phyloP scores from a whole-genome alignment of 2,797 vertebrate genomes.

The Neoniphon sammara region DNA sequence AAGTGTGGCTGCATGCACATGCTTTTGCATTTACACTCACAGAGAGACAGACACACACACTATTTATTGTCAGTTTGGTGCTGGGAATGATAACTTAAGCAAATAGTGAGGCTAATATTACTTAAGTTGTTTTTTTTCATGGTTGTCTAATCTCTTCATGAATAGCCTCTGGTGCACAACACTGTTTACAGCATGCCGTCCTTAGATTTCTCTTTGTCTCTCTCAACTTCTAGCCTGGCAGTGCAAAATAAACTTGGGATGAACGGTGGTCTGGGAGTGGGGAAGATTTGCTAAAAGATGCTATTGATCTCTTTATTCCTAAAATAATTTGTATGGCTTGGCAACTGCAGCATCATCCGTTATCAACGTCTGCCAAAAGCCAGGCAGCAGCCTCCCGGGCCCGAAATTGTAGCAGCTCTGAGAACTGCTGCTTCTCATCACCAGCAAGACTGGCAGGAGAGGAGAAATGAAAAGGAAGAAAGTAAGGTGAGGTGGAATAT shows the following conservation, averaged over 20 bases:
- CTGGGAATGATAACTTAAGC: slow-evolving; percentile 46
- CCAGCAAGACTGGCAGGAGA: slow-evolving; percentile 49
- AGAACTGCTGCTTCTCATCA: slow-evolving; percentile 75
- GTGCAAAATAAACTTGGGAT: slow-evolving; percentile 63
- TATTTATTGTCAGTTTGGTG: slow-evolving; percentile 21
- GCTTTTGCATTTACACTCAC: too few species aligned
- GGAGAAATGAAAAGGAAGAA: slow-evolving; percentile 42
- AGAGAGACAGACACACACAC: background rate
- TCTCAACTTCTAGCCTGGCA: slow-evolving; percentile 56
- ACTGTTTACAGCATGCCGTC: slow-evolving; percentile 42
- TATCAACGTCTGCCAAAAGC: slow-evolving; percentile 79
- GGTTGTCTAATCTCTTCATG: slow-evolving; percentile 14
- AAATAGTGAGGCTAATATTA: slow-evolving; percentile 42
- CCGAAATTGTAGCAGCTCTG: slow-evolving; percentile 58
- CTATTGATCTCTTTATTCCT: slow-evolving; percentile 80
- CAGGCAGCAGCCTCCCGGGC: slow-evolving; percentile 54
- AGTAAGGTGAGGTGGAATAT: slow-evolving; percentile 24
- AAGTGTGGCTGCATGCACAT: background rate
- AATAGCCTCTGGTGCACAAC: slow-evolving; percentile 45
- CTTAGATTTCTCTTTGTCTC: slow-evolving; percentile 57
- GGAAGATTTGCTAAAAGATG: slow-evolving; percentile 75
- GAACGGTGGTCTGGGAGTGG: slow-evolving; percentile 63
- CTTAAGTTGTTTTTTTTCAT: background rate
- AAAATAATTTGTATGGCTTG: slow-evolving; percentile 79
- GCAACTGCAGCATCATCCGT: slow-evolving; percentile 70